Evolutionary conservation across 2,113 vertebrate genomes (phyloP).

Genomic region (Thinocorus orbignyianus): DNA sequence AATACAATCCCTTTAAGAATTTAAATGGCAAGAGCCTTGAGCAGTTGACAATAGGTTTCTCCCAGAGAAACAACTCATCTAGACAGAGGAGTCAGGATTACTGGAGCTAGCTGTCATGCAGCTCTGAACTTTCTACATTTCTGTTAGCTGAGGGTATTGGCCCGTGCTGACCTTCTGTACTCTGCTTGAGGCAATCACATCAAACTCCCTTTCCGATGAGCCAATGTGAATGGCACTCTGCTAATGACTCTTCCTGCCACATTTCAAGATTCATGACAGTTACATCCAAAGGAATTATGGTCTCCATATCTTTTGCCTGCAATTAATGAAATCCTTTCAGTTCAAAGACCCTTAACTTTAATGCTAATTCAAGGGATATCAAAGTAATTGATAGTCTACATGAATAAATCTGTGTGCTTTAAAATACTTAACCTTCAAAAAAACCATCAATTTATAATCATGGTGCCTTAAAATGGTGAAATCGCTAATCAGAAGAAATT

Average conservation of each 20-base stretch:
- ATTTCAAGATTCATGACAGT: conserved; percentile 56
- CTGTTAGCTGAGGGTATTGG: conserved; percentile 34
- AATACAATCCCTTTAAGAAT: conserved; percentile 45
- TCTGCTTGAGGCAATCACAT: conserved; percentile 65
- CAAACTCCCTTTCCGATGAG: conserved; percentile 45
- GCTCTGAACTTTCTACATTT: conserved; percentile 30
- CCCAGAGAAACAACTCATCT: conserved; percentile 41
- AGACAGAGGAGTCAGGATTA: conserved; percentile 48
- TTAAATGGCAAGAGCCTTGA: conserved; percentile 45
- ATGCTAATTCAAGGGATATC: conserved; percentile 55
- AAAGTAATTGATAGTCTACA: conserved; percentile 48
- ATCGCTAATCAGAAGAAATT: conserved; percentile 21
- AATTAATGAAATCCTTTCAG: conserved; percentile 57
- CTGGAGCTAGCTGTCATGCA: conserved; percentile 40
- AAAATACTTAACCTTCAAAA: conserved; percentile 53
- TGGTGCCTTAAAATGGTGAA: not conserved
- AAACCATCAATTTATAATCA: conserved; percentile 4
- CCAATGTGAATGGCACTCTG: conserved; percentile 23
- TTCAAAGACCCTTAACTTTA: conserved; percentile 25
- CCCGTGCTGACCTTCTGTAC: conserved; percentile 29
- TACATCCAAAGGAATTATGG: conserved; percentile 50
- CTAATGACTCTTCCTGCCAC: conserved; percentile 64
- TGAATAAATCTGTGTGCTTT: conserved; percentile 31
- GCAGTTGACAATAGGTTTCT: conserved; percentile 21
- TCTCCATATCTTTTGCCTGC: conserved; percentile 17